Evolutionary conservation across 2,888 invertebrate genomes (phyloP).

Genomic region (Selenia dentaria): DNA sequence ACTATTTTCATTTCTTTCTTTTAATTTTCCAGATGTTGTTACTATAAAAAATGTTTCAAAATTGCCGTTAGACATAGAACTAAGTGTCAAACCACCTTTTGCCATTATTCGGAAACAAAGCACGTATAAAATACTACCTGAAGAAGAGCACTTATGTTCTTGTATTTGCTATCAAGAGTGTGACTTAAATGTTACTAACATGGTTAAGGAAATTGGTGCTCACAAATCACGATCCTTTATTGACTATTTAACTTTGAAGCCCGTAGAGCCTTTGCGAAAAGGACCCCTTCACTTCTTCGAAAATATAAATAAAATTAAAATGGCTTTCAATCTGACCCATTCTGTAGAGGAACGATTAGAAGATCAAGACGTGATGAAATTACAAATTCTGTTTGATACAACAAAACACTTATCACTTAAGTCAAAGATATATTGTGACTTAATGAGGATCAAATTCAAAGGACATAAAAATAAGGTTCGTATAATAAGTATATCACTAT

Average conservation of each 20-base stretch:
- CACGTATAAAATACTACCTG: slow-evolving; percentile 60
- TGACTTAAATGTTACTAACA: slow-evolving; percentile 60
- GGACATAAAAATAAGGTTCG: slow-evolving; percentile 74
- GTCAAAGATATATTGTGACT: slow-evolving; percentile 66
- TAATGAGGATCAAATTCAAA: slow-evolving; percentile 69
- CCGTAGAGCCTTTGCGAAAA: slow-evolving; percentile 59
- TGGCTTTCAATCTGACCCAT: slow-evolving; percentile 68
- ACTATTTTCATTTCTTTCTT: background rate
- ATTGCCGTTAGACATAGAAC: slow-evolving; percentile 73
- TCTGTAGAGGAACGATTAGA: slow-evolving; percentile 64
- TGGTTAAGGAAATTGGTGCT: slow-evolving; percentile 49
- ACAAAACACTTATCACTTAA: slow-evolving; percentile 68
- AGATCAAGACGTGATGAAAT: slow-evolving; percentile 72
- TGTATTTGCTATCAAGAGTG: slow-evolving; percentile 66
- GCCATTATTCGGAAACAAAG: slow-evolving; percentile 64
- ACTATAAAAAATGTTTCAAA: slow-evolving; percentile 82
- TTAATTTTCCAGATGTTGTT: slow-evolving; percentile 72
- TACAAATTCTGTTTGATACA: slow-evolving; percentile 74
- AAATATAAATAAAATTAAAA: slow-evolving; percentile 74
- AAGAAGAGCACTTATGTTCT: slow-evolving; percentile 64
- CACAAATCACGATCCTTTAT: slow-evolving; percentile 57
- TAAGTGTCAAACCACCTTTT: slow-evolving; percentile 79
- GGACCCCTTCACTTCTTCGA: slow-evolving; percentile 68
- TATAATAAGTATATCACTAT: too few relatives aligned
- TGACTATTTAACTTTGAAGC: slow-evolving; percentile 67